Evolutionary conservation across 2,113 vertebrate genomes (phyloP).

Genomic region (Notothenia coriiceps): DNA sequence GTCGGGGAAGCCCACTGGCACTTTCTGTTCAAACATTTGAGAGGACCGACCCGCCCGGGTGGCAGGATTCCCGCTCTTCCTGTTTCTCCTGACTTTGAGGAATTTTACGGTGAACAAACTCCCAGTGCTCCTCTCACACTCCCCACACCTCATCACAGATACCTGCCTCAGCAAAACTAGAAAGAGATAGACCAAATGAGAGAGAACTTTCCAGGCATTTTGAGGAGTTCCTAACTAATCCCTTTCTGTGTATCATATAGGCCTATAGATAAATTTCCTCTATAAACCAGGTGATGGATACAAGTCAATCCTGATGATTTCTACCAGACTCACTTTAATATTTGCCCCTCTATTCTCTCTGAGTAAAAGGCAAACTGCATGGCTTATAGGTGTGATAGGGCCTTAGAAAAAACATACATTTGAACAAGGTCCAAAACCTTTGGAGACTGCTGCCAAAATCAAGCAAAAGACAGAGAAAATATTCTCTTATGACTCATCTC

Average conservation of each 20-base stretch:
- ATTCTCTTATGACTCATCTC: background rate
- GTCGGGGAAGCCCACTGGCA: constrained; percentile 82
- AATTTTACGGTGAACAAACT: constrained; percentile 81
- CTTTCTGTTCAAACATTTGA: constrained; percentile 82
- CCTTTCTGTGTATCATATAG: background rate
- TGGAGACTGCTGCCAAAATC: background rate
- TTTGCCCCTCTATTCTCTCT: background rate
- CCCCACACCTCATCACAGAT: constrained; percentile 71
- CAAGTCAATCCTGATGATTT: background rate
- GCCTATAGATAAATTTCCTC: too few species aligned
- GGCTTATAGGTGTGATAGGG: background rate
- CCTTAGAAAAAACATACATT: background rate
- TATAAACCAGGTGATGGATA: too few species aligned
- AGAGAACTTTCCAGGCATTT: constrained; percentile 62
- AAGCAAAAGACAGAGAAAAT: constrained; percentile 3
- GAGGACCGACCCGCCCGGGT: constrained; percentile 73
- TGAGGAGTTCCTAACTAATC: constrained; percentile 40
- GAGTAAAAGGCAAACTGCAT: background rate
- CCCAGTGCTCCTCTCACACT: constrained; percentile 72
- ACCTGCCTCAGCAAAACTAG: constrained; percentile 83
- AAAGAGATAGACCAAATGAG: constrained; percentile 41
- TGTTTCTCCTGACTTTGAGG: constrained; percentile 86
- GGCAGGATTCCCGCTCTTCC: constrained; percentile 80
- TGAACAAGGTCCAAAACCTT: background rate
- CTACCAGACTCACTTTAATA: background rate